Percentiles rank a stretch among this genome's conserved stretches.
These are phyloP conservation scores for Penaeus monodon DNA, from an alignment of 2,888 invertebrate genomes.

Conservation along the genomic window DNA sequence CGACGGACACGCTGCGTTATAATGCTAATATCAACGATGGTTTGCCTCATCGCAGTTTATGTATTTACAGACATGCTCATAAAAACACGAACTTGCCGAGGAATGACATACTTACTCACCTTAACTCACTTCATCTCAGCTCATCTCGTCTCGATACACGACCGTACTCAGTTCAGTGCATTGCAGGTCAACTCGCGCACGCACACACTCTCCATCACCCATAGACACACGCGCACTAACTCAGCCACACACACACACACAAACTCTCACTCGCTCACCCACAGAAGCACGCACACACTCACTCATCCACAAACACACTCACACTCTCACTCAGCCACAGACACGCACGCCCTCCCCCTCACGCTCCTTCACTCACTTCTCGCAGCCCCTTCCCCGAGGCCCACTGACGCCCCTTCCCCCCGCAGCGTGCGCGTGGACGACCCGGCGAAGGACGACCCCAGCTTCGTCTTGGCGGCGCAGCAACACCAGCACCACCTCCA, in stretches of 20 bases:
- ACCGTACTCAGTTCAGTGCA: too few species aligned
- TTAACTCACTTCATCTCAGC: too few species aligned
- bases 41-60: too few species aligned
- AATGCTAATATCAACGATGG: too few species aligned
- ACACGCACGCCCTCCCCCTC: neutral
- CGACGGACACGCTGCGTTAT: neutral
- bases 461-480: slow-evolving; percentile 4
- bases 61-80: too few species aligned
- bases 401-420: slow-evolving; percentile 23
- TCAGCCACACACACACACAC: too few species aligned
- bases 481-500: slow-evolving; percentile 20
- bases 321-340: slow-evolving; percentile 12
- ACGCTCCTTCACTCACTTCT: too few species aligned
- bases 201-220: slow-evolving; percentile 1
- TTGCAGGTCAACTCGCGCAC: neutral
- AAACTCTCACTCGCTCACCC: neutral
- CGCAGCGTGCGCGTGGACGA: neutral
- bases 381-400: too few species aligned
- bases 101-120: too few species aligned
- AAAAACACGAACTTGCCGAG: too few species aligned
- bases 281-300: neutral
- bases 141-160: too few species aligned
- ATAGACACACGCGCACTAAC: neutral
- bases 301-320: slow-evolving; percentile 10
- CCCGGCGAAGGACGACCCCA: too few species aligned